Evolutionary conservation across 2,888 invertebrate species (phyloP).

Genomic region (Hirtodrosophila alboralis): DNA sequence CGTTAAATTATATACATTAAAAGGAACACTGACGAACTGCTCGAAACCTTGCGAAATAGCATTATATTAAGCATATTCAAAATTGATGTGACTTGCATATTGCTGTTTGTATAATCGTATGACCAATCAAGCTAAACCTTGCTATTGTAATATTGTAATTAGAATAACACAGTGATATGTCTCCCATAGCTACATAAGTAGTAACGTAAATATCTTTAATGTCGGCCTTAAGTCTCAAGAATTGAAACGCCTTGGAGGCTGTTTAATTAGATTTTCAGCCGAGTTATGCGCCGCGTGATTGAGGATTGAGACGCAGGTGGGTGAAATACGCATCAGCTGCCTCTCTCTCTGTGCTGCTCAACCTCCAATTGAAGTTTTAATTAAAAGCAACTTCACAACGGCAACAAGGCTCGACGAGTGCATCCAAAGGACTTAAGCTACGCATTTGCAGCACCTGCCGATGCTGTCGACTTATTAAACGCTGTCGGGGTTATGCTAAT

Average conservation of each 20-base stretch:
- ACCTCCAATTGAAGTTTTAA: slow-evolving; percentile 77
- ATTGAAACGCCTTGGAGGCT: slow-evolving; percentile 31
- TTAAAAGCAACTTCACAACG: slow-evolving; percentile 71
- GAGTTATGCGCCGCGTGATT: slow-evolving; percentile 63
- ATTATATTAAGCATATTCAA: too few species aligned
- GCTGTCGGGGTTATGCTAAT: slow-evolving; percentile 68
- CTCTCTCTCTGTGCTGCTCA: not conserved
- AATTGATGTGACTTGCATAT: too few species aligned
- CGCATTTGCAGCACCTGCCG: slow-evolving; percentile 60
- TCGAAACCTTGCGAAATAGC: too few species aligned
- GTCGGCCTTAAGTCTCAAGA: too few species aligned
- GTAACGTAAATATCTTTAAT: too few species aligned
- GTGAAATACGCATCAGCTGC: slow-evolving; percentile 29
- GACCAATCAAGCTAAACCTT: too few species aligned
- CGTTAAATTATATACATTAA: too few species aligned
- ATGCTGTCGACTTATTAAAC: slow-evolving; percentile 58
- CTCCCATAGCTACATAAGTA: too few species aligned
- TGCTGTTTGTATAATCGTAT: too few species aligned
- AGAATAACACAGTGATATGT: too few species aligned
- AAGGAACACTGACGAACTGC: too few species aligned
- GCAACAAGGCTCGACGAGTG: slow-evolving; percentile 16
- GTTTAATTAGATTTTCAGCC: slow-evolving; percentile 70
- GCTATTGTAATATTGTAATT: too few species aligned
- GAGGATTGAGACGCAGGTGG: slow-evolving; percentile 54
- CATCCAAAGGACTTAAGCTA: slow-evolving; percentile 19